Base-by-base conservation (phyloP, 2,888 invertebrate species). In the Acronicta alni region DNA sequence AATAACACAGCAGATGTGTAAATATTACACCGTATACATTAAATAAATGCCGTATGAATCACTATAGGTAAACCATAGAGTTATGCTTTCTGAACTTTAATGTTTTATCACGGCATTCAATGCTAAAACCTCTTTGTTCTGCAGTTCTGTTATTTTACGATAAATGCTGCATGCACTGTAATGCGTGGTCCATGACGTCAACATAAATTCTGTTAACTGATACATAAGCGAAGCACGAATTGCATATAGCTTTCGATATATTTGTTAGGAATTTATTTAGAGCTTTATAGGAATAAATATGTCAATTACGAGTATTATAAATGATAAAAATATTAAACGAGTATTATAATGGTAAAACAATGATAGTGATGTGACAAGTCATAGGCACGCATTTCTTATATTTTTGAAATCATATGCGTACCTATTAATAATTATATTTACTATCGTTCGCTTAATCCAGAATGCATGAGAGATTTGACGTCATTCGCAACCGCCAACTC, bases 31-130 rank as follows among this genome's bases (percentile, higher is more conserved):
- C 9, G 30, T 30, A 49, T 38, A 51, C 49, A 58, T 59, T 57
- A 54, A 58, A 71, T 53, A 51, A 66, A 66, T 26, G 52, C 18
- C 30, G 44, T 49, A 60, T 75, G 75, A 75, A 69, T 75, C 59
- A 72, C 58, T 67, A 59, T 72, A 64, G 38, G 56, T 35, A 59
- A 64, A 44, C 51, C 51, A 51, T 60, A 60, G 67, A 63, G 57
- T 74, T 58, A 64, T 72, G 72, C 57, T 74, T 72, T 74, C 65
- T 69, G 74, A 72, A 66, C 59, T 69, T 55, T 35, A 59, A 64
- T 69, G 61, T 61, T 67, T 76, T 76, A 73, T 76, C 69, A 59
- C 61, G 39, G 66, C 43, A 77, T 77, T 76, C 65, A 76, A 77
- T 74, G 74, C 67, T 76, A 71, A 75, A 76, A 67, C 49, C 46